A percentile compares a stretch with the other conserved stretches of the same genome.
phyloP scores from a whole-genome alignment of 2,888 invertebrate species.

The Serrognathus titanus region DNA sequence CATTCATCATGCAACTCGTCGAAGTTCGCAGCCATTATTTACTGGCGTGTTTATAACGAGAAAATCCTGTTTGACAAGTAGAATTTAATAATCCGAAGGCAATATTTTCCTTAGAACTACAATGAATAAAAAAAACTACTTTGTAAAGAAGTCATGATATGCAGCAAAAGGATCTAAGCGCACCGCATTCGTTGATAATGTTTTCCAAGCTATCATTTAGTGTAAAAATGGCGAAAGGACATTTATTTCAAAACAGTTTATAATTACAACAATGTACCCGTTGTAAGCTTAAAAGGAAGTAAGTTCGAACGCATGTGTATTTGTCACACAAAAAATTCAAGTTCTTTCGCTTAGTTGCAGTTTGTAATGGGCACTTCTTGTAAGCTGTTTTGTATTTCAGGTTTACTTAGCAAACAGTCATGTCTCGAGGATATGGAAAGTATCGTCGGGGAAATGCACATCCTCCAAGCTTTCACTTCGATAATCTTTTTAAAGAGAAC shows the following conservation, averaged over 20 bases:
- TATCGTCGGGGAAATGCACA: slow-evolving; percentile 48
- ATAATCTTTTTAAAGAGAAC: slow-evolving; percentile 67
- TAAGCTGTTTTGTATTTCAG: background rate
- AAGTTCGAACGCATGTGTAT: background rate
- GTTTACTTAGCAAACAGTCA: slow-evolving; percentile 23
- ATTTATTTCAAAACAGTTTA: slow-evolving; percentile 13
- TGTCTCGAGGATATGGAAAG: slow-evolving; percentile 52
- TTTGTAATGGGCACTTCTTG: background rate
- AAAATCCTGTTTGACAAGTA: slow-evolving; percentile 38
- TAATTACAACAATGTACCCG: slow-evolving; percentile 3
- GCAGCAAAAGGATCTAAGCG: too few relatives aligned
- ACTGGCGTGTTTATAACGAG: slow-evolving; percentile 43
- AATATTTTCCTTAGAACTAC: too few relatives aligned
- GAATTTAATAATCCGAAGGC: slow-evolving; percentile 20
- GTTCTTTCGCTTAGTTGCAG: too few relatives aligned
- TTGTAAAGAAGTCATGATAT: too few relatives aligned
- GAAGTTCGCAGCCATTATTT: slow-evolving; percentile 36
- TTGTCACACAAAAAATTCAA: background rate
- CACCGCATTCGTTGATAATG: too few relatives aligned
- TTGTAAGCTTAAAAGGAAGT: background rate
- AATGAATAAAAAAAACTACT: too few relatives aligned
- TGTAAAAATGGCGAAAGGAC: slow-evolving; percentile 20
- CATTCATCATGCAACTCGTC: too few relatives aligned
- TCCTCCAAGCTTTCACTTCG: slow-evolving; percentile 60
- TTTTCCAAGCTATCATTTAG: slow-evolving; percentile 12